Evolutionary conservation across 2,888 invertebrate species (phyloP), one percentile per base, ranked within the genome.

Genomic region (Bellardia pandia): DNA sequence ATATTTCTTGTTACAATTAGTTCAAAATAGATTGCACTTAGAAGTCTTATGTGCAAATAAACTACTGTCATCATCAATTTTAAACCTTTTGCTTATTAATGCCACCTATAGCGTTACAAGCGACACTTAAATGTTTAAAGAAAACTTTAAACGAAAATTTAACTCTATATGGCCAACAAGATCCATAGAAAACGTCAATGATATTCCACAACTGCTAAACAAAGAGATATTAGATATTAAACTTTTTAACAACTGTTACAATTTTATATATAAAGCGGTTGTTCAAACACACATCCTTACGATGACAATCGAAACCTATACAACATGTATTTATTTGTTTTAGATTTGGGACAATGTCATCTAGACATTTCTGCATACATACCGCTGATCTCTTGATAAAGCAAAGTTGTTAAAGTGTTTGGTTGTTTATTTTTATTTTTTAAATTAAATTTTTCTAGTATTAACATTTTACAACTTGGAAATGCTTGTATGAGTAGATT

Each of bases 181-280:
- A 76, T 82, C 51, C 42, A 82, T 53, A 58, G 23, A 37, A 8
- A 45, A 40, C 13, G 45, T 16, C 42, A 11, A 42, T 66, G 42
- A 42, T 16, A 9, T n/a, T 23, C 23, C 3, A 3, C 11, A 45
- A 45, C 3, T 3, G 45, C 11, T 45, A 45, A 37, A 9, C 16
- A 33, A 23, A 16, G 13, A 4, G n/a, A 58, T 78, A 69, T 78
- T 48, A 69, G 62, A 53, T 74, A 79, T 53, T 56, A 66, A 74
- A 68, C 40, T 37, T 62, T 62, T 62, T 48, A 74, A 62, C 85
- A 85, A 85, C 85, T 85, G 85, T 85, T 85, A 74, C 69, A 69
- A 69, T 78, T 85, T 71, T 42, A 45, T 33, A 48, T 11, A 7
- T 7, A 9, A 58, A 40, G 13, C 9, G 3, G 45, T 30, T 45